A percentile compares a stretch with the other conserved stretches of the same genome.
These are phyloP conservation scores for Pseudomyrmex concolor DNA, from an alignment of 1,140 invertebrate species.

Conservation along the genomic window DNA sequence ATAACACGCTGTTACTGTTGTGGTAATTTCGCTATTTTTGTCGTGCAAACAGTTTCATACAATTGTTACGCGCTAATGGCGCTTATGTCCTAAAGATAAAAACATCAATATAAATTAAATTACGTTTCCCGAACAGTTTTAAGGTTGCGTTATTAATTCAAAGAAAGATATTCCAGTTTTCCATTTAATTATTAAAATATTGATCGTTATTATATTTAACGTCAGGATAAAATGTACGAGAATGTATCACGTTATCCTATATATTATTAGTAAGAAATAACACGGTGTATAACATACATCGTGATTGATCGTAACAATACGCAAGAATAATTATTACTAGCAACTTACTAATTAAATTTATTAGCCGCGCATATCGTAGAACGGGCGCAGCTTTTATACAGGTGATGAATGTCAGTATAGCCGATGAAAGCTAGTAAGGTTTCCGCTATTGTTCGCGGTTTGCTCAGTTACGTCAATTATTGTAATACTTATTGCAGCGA, in stretches of 20 bases:
- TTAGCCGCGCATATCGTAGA: slow-evolving; percentile 38
- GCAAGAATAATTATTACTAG: slow-evolving; percentile 44
- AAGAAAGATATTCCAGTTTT: too few relatives aligned
- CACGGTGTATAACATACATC: neutral
- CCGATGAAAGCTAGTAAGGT: slow-evolving; percentile 43
- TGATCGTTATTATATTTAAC: too few relatives aligned
- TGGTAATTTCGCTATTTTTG: slow-evolving; percentile 4
- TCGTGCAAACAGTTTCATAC: slow-evolving; percentile 2
- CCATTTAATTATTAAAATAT: too few relatives aligned
- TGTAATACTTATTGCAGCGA: slow-evolving; percentile 56
- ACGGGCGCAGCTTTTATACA: slow-evolving; percentile 34
- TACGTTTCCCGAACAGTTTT: neutral
- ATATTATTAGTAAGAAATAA: neutral
- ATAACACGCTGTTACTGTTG: slow-evolving; percentile 6
- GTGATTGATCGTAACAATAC: slow-evolving; percentile 39
- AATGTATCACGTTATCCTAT: neutral
- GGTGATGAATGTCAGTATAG: slow-evolving; percentile 27
- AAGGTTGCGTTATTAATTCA: neutral
- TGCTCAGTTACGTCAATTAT: slow-evolving; percentile 49
- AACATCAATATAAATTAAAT: neutral
- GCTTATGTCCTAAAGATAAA: neutral
- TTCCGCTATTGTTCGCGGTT: slow-evolving; percentile 41
- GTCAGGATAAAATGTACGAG: slow-evolving; percentile 18
- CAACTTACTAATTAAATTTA: slow-evolving; percentile 45
- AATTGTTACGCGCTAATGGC: slow-evolving; percentile 7